Conservation (phyloP, 2,888 invertebrate species). For the Scaptomyza parva region DNA sequence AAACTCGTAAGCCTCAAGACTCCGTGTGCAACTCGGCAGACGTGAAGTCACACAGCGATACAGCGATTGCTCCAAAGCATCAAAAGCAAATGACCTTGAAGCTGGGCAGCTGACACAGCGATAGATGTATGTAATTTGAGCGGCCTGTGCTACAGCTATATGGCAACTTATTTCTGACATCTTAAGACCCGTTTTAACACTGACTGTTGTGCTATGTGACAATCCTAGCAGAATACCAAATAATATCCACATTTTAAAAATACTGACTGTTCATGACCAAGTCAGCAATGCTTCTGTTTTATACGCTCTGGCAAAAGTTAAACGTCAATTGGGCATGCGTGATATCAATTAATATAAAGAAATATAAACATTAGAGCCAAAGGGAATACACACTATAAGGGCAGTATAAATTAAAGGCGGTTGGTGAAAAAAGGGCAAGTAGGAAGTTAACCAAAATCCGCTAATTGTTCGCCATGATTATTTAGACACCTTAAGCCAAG, state of each 20-base stretch:
- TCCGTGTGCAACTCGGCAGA: conserved; percentile 48
- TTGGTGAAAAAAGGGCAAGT: neutral
- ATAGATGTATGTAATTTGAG: conserved; percentile 63
- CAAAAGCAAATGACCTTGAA: neutral
- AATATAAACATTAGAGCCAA: neutral
- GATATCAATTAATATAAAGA: conserved; percentile 1
- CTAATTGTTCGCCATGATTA: neutral
- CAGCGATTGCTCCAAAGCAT: conserved; percentile 42
- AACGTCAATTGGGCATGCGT: neutral
- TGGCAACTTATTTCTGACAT: conserved; percentile 48
- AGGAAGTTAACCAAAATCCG: neutral
- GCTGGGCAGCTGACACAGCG: conserved; percentile 59
- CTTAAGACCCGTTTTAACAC: neutral
- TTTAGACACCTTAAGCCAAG: neutral
- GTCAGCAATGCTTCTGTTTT: conserved; percentile 2
- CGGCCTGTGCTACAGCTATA: conserved; percentile 39
- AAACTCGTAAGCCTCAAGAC: conserved; percentile 45
- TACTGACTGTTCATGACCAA: neutral
- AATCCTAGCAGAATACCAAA: conserved; percentile 35
- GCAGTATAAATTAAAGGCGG: neutral
- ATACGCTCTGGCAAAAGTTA: neutral
- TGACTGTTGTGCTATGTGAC: conserved; percentile 1
- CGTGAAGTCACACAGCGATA: conserved; percentile 42
- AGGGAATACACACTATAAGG: conserved; percentile 5
- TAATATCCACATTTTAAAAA: conserved; percentile 23